A percentile compares a stretch with the other conserved stretches of the same genome.
These are phyloP conservation scores for Anthoscopus minutus DNA, from an alignment of 2,113 vertebrate species.

Conservation along the genomic window DNA sequence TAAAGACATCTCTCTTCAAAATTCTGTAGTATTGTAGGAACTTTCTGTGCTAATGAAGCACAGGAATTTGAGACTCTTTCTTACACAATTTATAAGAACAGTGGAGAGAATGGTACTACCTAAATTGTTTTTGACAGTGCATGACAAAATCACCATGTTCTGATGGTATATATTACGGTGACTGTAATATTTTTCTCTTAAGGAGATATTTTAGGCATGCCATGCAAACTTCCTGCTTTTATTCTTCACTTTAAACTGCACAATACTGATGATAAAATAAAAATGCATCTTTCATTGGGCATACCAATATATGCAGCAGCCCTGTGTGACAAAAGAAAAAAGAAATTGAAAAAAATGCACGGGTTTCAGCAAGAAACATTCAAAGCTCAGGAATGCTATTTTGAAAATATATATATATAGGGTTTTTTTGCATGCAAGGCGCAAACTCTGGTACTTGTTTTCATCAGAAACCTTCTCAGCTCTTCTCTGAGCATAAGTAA, in stretches of 20 bases:
- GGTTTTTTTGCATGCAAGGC: background rate
- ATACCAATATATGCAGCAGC: background rate
- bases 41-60: background rate
- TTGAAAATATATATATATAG: background rate
- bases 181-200: background rate
- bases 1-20: constrained; percentile 25
- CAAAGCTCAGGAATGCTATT: background rate
- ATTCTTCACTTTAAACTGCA: background rate
- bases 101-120: background rate
- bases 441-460: background rate
- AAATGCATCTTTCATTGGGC: background rate
- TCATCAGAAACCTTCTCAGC: background rate
- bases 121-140: background rate
- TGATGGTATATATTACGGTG: background rate
- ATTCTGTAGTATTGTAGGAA: background rate
- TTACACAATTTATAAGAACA: background rate
- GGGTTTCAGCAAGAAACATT: background rate
- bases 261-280: background rate
- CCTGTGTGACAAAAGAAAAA: background rate
- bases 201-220: background rate
- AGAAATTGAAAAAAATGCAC: background rate
- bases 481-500: background rate
- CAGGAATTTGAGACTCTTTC: background rate
- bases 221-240: background rate
- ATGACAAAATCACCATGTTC: background rate